A percentile compares a stretch with the other conserved stretches of the same genome.
Evolutionary conservation across 2,113 vertebrate species (phyloP).

Genomic region (Orcinus orca): DNA sequence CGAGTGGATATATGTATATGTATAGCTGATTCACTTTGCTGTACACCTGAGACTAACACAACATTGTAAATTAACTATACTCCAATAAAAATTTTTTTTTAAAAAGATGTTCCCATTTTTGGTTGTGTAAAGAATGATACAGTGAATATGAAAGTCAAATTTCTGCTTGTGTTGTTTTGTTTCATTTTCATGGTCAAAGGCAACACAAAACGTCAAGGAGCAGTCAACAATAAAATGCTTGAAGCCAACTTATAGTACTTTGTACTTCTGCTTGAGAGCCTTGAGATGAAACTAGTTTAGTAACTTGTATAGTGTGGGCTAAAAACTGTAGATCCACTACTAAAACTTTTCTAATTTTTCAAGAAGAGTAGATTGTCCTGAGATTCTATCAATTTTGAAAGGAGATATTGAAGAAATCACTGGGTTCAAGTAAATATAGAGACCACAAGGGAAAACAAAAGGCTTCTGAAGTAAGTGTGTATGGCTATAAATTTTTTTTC

Average conservation of each 20-base stretch:
- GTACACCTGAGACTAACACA: background rate
- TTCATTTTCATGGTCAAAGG: background rate
- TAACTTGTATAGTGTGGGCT: background rate
- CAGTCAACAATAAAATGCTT: background rate
- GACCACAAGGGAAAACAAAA: background rate
- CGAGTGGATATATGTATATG: background rate
- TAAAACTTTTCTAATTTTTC: background rate
- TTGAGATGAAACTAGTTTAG: background rate
- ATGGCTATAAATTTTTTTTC: background rate
- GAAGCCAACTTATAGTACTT: background rate
- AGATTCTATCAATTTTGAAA: background rate
- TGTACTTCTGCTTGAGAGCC: background rate
- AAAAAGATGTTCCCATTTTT: background rate
- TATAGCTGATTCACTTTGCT: background rate
- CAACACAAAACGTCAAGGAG: background rate
- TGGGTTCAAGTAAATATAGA: background rate
- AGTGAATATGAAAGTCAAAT: background rate
- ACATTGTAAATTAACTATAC: background rate
- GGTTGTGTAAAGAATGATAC: background rate
- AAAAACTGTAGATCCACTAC: background rate
- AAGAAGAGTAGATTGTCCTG: background rate
- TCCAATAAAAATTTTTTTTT: background rate
- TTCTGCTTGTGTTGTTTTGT: background rate
- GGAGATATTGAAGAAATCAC: background rate
- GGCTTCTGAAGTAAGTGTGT: background rate